Conservation (phyloP, 2,888 invertebrate genomes). For the Hololepta plana region DNA sequence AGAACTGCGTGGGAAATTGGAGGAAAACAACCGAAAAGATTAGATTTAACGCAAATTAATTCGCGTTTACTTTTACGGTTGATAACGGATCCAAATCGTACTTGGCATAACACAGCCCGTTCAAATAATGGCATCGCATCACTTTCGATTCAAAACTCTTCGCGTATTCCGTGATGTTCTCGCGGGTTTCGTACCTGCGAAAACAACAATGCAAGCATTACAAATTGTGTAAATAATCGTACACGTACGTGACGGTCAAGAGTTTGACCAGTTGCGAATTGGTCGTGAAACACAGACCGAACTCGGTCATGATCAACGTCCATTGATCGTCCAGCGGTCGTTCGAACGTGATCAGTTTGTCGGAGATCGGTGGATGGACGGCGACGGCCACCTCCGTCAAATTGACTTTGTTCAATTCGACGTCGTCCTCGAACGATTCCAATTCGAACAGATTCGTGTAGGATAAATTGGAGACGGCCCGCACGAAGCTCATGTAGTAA, state of each 20-base stretch:
- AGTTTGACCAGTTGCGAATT: conserved; percentile 38
- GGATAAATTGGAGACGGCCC: conserved; percentile 29
- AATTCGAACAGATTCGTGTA: conserved; percentile 25
- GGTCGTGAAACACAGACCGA: conserved; percentile 43
- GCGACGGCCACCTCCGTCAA: conserved; percentile 28
- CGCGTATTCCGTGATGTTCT: conserved; percentile 7
- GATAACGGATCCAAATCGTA: conserved; percentile 25
- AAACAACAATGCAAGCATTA: no score
- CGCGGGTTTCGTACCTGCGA: no score
- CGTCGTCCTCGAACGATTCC: conserved; percentile 25
- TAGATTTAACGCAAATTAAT: conserved; percentile 1
- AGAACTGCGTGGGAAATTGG: conserved; percentile 29
- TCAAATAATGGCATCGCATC: conserved; percentile 26
- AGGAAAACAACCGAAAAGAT: not conserved
- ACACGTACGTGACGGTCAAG: conserved; percentile 28
- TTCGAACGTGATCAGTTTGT: conserved; percentile 31
- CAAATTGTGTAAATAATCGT: no score
- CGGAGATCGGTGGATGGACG: conserved; percentile 29
- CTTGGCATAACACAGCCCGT: conserved; percentile 28
- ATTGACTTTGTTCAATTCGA: conserved; percentile 25
- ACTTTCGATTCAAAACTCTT: conserved; percentile 9
- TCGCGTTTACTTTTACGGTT: conserved; percentile 19
- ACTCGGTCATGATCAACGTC: conserved; percentile 42
- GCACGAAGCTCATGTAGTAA: conserved; percentile 29
- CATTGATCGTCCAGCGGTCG: conserved; percentile 22